A percentile compares a stretch with the other conserved stretches of the same genome.
Evolutionary conservation across 2,113 vertebrate species (phyloP).

Genomic region (Takifugu flavidus): DNA sequence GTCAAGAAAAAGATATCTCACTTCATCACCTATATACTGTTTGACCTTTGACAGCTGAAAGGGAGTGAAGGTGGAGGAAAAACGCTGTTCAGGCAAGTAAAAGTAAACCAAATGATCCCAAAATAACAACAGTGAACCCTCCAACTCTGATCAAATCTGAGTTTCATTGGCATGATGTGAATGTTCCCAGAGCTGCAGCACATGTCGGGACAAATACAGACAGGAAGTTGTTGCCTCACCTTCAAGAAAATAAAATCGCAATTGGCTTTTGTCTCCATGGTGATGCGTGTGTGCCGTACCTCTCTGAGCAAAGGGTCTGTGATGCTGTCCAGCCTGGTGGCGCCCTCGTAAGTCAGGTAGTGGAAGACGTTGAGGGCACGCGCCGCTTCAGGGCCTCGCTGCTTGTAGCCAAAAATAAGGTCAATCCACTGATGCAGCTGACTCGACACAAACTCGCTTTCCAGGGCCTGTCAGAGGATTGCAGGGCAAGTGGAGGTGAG

Average conservation of each 20-base stretch:
- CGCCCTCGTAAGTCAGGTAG: conserved; percentile 94
- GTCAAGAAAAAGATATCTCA: conserved; percentile 54
- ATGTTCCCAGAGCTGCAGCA: conserved; percentile 33
- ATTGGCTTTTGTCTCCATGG: conserved; percentile 28
- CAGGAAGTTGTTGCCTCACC: conserved; percentile 37
- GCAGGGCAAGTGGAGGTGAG: conserved; percentile 67
- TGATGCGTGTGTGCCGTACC: conserved; percentile 72
- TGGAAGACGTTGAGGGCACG: conserved; percentile 97
- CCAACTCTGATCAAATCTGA: conserved; percentile 31
- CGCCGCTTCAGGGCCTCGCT: conserved; percentile 93
- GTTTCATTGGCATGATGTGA: conserved; percentile 43
- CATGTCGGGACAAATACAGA: conserved; percentile 45
- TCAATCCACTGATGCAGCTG: conserved; percentile 99
- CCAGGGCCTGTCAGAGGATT: conserved; percentile 85
- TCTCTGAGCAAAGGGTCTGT: conserved; percentile 87
- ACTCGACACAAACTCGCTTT: conserved; percentile 99
- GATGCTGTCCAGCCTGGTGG: conserved; percentile 89
- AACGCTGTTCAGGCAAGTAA: too few species aligned
- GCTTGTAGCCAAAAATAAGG: conserved; percentile 99
- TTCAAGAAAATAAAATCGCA: not conserved
- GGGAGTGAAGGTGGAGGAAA: not conserved
- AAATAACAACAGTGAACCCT: conserved; percentile 45
- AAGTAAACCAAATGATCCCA: conserved; percentile 4
- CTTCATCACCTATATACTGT: conserved; percentile 44
- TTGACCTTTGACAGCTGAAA: conserved; percentile 62